Evolutionary conservation across 1,140 invertebrate species (phyloP).

Genomic region (Meloidogyne chitwoodi): DNA sequence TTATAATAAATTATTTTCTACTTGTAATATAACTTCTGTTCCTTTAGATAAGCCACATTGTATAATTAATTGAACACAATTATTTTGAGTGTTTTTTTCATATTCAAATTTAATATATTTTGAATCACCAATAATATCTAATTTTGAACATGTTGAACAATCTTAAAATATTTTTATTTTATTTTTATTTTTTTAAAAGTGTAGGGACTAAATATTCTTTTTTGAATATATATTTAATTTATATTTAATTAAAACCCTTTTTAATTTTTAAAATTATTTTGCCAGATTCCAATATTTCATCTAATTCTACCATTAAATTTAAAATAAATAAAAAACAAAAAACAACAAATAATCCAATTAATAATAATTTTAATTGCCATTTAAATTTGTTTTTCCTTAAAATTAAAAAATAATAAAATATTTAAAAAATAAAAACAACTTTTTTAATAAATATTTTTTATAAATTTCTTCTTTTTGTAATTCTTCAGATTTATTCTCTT

Average conservation of each 20-base stretch:
- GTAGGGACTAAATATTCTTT: too few relatives aligned
- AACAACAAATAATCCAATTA: not conserved
- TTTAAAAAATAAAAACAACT: not conserved
- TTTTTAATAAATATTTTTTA: not conserved
- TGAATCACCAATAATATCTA: not conserved
- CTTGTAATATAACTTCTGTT: constrained; percentile 1
- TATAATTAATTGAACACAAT: not conserved
- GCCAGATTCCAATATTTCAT: not conserved
- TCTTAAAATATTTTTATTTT: not conserved
- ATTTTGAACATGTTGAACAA: not conserved
- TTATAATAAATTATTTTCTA: too few relatives aligned
- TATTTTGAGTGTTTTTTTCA: not conserved
- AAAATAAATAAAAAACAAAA: not conserved
- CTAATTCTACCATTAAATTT: not conserved
- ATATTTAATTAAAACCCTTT: not conserved
- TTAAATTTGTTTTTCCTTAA: not conserved
- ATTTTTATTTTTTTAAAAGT: too few relatives aligned
- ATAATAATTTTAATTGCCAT: not conserved
- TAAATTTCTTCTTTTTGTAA: not conserved
- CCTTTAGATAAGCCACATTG: not conserved
- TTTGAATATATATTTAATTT: too few relatives aligned
- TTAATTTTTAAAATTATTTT: not conserved
- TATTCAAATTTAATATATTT: constrained; percentile 4
- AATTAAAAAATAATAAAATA: not conserved
- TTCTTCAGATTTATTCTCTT: not conserved